Evolutionary conservation across 2,113 vertebrate species (phyloP), one percentile per base, ranked within the genome.

Genomic region (Amphilophus citrinellus): DNA sequence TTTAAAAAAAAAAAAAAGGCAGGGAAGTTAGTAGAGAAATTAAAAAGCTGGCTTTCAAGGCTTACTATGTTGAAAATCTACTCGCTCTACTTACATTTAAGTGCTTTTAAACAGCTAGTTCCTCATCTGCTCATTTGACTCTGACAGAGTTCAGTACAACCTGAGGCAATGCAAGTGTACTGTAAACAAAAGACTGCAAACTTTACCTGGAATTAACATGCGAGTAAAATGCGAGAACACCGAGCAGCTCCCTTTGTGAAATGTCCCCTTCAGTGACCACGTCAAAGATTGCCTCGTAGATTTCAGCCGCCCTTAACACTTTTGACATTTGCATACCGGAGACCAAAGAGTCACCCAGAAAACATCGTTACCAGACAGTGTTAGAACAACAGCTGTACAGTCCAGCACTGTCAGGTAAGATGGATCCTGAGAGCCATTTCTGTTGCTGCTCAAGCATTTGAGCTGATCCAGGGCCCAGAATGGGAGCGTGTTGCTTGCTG

Each of bases 291-390:
- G 27, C 6, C 47, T 73, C 2, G 18, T 32, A 53, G 27, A 73
- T 2, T 56, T 53, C 17, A 73, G 44, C 44, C 53, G 47, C 17
- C 47, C 66, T n/a, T 62, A n/a, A 30, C 37, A 60, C 27, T 56
- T 73, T 56, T 17, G 5, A 0, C 18, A 37, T 75, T 82, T 10
- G 32, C 47, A 59, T 50, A 15, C 3, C 2, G 83, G 22, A 79
- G 93, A 86, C 47, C 73, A 66, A 11, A 22, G 94, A 96, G 93
- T 94, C 96, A 78, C 97, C 95, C 98, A 97, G 97, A 96, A 97
- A 99, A 98, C 98, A 99, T 99, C 98, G 98, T 99, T 99, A 99
- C 98, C 98, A 99, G 98, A 99, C 98, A 99, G 98, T 99, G 98
- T 99, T 99, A 99, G 98, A 99, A 97, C 95, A 94, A 93, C 91